phyloP scores from a whole-genome alignment of 2,888 invertebrate genomes.

The Pachymerium ferrugineum region DNA sequence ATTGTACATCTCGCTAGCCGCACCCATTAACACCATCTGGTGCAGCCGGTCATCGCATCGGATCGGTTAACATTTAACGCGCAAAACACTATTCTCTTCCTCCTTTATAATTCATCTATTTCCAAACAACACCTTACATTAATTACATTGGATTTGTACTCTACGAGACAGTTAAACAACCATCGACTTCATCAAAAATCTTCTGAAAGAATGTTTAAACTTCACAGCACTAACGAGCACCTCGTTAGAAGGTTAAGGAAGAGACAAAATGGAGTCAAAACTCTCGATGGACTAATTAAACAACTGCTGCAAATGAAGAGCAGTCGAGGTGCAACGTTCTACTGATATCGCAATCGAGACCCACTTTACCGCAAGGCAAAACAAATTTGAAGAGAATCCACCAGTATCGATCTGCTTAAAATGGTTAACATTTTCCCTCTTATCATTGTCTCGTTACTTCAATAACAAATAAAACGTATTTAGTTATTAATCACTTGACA shows the following conservation, averaged over 20 bases:
- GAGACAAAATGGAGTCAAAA: neutral
- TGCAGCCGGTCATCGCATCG: neutral
- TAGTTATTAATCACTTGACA: no score
- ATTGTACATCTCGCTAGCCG: neutral
- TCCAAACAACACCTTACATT: no score
- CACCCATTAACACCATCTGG: neutral
- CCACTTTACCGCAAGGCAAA: neutral
- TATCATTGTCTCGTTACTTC: neutral
- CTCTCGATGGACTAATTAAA: neutral
- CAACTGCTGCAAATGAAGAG: neutral
- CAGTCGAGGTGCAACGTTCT: neutral
- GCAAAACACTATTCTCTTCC: neutral
- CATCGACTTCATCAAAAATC: neutral
- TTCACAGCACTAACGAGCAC: no score
- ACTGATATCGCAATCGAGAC: neutral
- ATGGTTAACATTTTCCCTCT: neutral
- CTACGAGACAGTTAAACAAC: neutral
- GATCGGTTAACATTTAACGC: neutral
- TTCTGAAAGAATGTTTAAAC: no score
- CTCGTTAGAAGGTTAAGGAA: no score
- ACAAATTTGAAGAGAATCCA: neutral
- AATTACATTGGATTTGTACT: neutral
- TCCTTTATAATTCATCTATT: neutral
- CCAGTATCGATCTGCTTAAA: no score
- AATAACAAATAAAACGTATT: neutral